Conservation (phyloP, 2,797 vertebrate species). For the Semaprochilodus insignis region DNA sequence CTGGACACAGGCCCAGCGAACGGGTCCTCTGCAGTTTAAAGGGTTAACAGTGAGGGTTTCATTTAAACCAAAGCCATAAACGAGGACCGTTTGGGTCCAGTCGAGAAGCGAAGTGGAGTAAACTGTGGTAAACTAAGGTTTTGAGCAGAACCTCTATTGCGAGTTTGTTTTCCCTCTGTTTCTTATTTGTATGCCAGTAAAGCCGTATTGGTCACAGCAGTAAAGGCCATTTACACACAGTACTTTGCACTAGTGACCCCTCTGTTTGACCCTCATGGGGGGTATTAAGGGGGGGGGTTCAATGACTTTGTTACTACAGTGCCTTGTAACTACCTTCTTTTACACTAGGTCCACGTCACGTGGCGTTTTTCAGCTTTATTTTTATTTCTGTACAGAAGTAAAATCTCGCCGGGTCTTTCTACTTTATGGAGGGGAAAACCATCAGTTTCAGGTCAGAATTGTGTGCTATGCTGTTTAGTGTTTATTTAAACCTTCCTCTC, state of each 20-base stretch:
- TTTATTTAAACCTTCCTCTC: slow-evolving; percentile 80
- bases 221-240: slow-evolving; percentile 81
- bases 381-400: background rate
- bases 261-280: slow-evolving; percentile 50
- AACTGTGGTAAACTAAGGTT: slow-evolving; percentile 73
- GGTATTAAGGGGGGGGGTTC: slow-evolving; percentile 54
- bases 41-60: background rate
- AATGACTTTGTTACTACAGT: slow-evolving; percentile 78
- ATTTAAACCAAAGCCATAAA: background rate
- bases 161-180: background rate
- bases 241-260: slow-evolving; percentile 83
- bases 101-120: slow-evolving; percentile 47
- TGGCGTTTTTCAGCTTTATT: background rate
- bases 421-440: slow-evolving; percentile 23
- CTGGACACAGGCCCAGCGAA: no score
- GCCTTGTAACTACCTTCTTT: slow-evolving; percentile 60
- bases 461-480: slow-evolving; percentile 65
- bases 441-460: slow-evolving; percentile 75
- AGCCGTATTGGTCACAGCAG: slow-evolving; percentile 55
- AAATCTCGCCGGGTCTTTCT: slow-evolving; percentile 2
- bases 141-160: background rate
- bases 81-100: background rate
- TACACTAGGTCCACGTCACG: slow-evolving; percentile 36
- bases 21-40: background rate
- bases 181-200: slow-evolving; percentile 22